Percentiles rank a stretch among this genome's conserved stretches.
These are phyloP conservation scores for Ciconia stormi DNA, from an alignment of 2,113 vertebrate genomes.

Conservation along the genomic window DNA sequence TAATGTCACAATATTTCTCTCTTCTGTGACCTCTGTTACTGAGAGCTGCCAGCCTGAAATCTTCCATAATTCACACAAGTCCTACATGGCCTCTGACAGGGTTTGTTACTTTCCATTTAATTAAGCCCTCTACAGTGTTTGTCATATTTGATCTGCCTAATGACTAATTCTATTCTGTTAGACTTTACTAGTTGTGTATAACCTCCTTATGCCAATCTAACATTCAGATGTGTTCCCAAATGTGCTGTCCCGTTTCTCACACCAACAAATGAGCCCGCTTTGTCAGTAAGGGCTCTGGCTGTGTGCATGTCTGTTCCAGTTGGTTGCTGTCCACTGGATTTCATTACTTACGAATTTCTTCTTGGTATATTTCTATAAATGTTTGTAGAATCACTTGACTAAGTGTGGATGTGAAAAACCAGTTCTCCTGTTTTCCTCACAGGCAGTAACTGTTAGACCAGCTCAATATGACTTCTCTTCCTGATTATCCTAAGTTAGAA, in stretches of 20 bases:
- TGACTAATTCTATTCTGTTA: no score
- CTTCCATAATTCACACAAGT: background rate
- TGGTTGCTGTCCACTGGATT: background rate
- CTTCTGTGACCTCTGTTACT: background rate
- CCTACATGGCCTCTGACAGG: background rate
- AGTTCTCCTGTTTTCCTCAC: background rate
- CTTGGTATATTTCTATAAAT: background rate
- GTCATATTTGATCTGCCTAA: background rate
- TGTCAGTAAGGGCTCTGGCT: background rate
- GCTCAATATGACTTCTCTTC: background rate
- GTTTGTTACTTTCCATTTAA: background rate
- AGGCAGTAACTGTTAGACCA: background rate
- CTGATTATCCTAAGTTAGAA: background rate
- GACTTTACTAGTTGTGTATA: no score
- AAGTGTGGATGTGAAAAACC: background rate
- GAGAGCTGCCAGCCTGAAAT: background rate
- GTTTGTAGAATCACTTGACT: background rate
- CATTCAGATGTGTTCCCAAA: background rate
- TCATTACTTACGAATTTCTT: background rate
- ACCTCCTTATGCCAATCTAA: background rate
- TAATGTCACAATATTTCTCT: background rate
- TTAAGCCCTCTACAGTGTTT: background rate
- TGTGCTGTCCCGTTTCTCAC: background rate
- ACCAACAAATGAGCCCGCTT: background rate
- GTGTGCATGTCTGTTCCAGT: accelerated